Percentiles rank a stretch among this genome's conserved stretches.
Conservation (phyloP, 1,140 invertebrate genomes). For the Hirudo medicinalis region DNA sequence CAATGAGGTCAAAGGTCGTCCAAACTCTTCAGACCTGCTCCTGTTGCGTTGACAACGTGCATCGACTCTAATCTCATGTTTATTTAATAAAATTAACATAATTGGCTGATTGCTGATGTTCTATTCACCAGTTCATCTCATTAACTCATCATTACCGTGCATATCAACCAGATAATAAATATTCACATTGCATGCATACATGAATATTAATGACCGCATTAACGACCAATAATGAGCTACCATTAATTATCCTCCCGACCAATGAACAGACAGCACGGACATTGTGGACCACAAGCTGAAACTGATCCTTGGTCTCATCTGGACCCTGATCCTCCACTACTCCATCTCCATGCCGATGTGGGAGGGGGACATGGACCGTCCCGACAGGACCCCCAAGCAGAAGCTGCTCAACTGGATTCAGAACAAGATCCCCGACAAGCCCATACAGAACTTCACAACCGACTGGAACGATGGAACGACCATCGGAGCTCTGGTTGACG, state of each 20-base stretch:
- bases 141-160: background rate
- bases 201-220: no score
- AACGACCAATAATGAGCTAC: background rate
- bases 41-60: no score
- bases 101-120: no score
- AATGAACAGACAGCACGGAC: slow-evolving; percentile 49
- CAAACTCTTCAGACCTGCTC: no score
- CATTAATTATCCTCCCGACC: no score
- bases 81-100: no score
- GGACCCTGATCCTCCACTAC: slow-evolving; percentile 88
- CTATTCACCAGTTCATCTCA: no score
- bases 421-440: slow-evolving; percentile 59
- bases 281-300: slow-evolving; percentile 85
- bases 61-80: no score
- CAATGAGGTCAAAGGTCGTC: no score
- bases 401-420: slow-evolving; percentile 79
- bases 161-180: background rate
- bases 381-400: slow-evolving; percentile 61
- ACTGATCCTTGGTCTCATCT: slow-evolving; percentile 81
- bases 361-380: slow-evolving; percentile 44
- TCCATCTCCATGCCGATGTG: slow-evolving; percentile 88
- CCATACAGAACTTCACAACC: slow-evolving; percentile 77
- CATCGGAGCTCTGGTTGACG: slow-evolving; percentile 78
- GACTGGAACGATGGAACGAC: slow-evolving; percentile 86
- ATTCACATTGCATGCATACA: no score